Evolutionary conservation across 1,140 invertebrate species (phyloP).

Genomic region (Aphidius gifuensis): DNA sequence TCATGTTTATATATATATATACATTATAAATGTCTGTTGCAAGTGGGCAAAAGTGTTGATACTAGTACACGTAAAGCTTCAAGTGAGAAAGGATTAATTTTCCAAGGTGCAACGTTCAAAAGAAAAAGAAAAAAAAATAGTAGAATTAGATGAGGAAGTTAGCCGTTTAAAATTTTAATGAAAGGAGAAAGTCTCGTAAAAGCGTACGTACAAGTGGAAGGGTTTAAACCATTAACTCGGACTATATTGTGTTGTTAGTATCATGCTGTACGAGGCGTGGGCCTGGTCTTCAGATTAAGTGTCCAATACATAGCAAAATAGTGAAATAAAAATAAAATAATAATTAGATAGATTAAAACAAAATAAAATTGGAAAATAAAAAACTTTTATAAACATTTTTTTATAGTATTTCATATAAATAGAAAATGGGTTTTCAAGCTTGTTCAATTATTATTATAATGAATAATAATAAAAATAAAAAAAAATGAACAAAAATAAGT

Average conservation of each 20-base stretch:
- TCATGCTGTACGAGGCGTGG: conserved; percentile 13
- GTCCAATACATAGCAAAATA: not conserved
- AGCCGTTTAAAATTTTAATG: conserved; percentile 38
- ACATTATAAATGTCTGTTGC: not conserved
- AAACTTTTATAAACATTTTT: too few relatives aligned
- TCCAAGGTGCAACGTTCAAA: conserved; percentile 27
- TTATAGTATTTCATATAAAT: too few relatives aligned
- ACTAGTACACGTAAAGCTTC: not conserved
- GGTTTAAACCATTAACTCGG: conserved; percentile 30
- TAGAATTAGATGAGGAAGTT: not conserved
- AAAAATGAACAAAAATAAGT: too few relatives aligned
- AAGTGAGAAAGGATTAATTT: conserved; percentile 30
- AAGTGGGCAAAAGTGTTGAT: not conserved
- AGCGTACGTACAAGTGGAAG: conserved; percentile 16
- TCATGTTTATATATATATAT: not conserved
- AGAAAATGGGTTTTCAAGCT: too few relatives aligned
- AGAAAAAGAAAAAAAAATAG: too few relatives aligned
- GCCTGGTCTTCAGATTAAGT: conserved; percentile 14
- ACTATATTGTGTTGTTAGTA: conserved; percentile 16
- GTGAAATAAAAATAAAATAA: not conserved
- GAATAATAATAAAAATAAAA: conserved; percentile 4
- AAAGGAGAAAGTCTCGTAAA: conserved; percentile 31
- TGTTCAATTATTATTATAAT: too few relatives aligned
- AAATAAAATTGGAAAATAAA: too few relatives aligned
- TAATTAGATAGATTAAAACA: too few relatives aligned